Conservation (phyloP, 1,140 invertebrate genomes). For the Cepaea nemoralis region DNA sequence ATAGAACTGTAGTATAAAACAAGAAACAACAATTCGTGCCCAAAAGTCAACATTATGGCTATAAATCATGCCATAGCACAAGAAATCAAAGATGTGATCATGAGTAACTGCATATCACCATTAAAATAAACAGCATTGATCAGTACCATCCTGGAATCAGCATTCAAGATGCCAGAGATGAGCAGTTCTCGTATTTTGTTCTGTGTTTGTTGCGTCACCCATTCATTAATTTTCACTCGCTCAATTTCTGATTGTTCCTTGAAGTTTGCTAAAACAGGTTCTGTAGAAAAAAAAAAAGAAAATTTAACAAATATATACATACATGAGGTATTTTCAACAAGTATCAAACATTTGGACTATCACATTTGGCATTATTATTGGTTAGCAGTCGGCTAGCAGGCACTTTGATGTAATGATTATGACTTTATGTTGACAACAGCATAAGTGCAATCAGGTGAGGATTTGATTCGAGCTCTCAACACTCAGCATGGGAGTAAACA, state of each 20-base stretch:
- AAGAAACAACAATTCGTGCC: too few species aligned
- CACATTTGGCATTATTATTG: not conserved
- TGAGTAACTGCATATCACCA: too few species aligned
- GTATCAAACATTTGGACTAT: too few species aligned
- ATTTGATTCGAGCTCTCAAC: too few species aligned
- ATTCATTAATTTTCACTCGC: slow-evolving; percentile 75
- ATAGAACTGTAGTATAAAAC: too few species aligned
- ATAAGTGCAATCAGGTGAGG: too few species aligned
- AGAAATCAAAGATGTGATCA: too few species aligned
- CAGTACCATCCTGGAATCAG: slow-evolving; percentile 78
- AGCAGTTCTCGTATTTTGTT: slow-evolving; percentile 79
- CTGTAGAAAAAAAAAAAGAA: not conserved
- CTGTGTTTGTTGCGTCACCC: slow-evolving; percentile 78
- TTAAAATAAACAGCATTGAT: slow-evolving; percentile 86
- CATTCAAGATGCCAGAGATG: slow-evolving; percentile 66
- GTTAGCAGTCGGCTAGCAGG: not conserved
- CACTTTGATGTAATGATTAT: too few species aligned
- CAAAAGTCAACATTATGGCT: too few species aligned
- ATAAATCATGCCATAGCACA: too few species aligned
- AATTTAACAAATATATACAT: not conserved
- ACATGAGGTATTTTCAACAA: not conserved
- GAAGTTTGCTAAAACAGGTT: slow-evolving; percentile 15
- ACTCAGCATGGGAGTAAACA: too few species aligned
- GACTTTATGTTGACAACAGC: too few species aligned
- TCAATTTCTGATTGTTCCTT: slow-evolving; percentile 9